Evolutionary conservation across 2,888 invertebrate genomes (phyloP), one percentile per base, ranked within the genome.

Genomic region (Prenolepis imparis): DNA sequence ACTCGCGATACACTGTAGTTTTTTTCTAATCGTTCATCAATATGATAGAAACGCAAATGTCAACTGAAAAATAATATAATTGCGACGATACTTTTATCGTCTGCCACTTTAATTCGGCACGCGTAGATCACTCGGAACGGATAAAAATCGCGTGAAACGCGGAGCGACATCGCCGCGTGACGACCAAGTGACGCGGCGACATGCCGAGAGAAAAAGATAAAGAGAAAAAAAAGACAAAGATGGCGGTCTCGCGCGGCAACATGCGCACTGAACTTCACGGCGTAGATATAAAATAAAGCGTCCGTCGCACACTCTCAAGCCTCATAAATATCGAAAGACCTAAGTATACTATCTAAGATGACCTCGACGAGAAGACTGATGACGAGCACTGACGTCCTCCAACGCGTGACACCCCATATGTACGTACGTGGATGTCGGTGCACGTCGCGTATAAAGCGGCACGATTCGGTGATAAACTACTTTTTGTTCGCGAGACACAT

Each of bases 261-360:
- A 80, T 80, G 78, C 78, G 78, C 78, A 44, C 55, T 78, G 44
- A 78, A 78, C 72, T 70, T 80, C 68, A 68, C 21, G 8, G 41
- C 57, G n/a, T 32, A 24, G 32, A 52, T 48, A 48, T 48, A 48
- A 48, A 15, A 63, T n/a, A 24, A 18, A 48, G n/a, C 73, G 48
- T 48, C 21, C 48, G 15, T 24, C 32, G n/a, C 63, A 36, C 61
- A 55, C 61, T 61, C 41, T 41, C 36, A 18, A 21, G 28, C 59
- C 32, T 70, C 28, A 44, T 78, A 59, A 78, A 70, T 78, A 78
- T 70, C 70, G 59, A 59, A 70, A 74, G 32, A 68, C 21, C 57
- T 59, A 68, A 78, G 78, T 68, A 44, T 59, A 70, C 24, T 44
- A 59, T 18, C 12, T 78, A 59, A 70, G 78, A 44, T 18, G 44